phyloP scores from a whole-genome alignment of 2,113 vertebrate genomes.

The rat (Rattus norvegicus) region GRCr8 NC_086023.1:147167001-147167500 shows the following conservation, averaged over 20 bases:
- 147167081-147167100: neutral
- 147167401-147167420: constrained; percentile 24
- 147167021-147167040: neutral
- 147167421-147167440: neutral
- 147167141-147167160: neutral
- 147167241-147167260: neutral
- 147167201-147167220: neutral
- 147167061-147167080: neutral
- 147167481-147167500: constrained; percentile 29
- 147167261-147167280: neutral
- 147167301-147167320: neutral
- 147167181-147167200: neutral
- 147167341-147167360: neutral
- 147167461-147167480: constrained; percentile 36
- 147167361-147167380: neutral
- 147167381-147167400: constrained; percentile 46
- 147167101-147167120: neutral
- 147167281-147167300: constrained; percentile 14
- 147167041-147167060: neutral
- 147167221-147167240: neutral
- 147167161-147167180: neutral
- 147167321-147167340: neutral
- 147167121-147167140: neutral
- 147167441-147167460: constrained; percentile 4
- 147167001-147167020: constrained; percentile 1